Conservation (phyloP, 2,888 invertebrate genomes). For the Cabera pusaria region DNA sequence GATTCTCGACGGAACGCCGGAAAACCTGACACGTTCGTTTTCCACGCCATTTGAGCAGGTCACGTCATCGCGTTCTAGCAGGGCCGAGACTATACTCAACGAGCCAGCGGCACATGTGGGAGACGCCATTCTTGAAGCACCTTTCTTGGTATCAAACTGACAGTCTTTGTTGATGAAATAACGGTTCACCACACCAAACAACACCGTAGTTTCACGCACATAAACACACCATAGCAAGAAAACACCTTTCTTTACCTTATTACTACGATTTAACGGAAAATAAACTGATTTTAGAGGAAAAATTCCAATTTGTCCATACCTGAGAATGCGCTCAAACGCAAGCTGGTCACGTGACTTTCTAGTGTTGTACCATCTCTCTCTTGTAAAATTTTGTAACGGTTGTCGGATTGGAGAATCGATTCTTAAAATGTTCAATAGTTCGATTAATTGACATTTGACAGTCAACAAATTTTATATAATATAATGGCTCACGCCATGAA, state of each 20-base stretch:
- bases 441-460: no score
- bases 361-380: slow-evolving; percentile 60
- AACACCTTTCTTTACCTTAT: slow-evolving; percentile 66
- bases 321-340: slow-evolving; percentile 89
- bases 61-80: slow-evolving; percentile 70
- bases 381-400: slow-evolving; percentile 26
- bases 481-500: no score
- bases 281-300: slow-evolving; percentile 68
- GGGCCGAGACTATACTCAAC: slow-evolving; percentile 67
- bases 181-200: slow-evolving; percentile 64
- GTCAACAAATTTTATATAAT: no score
- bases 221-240: slow-evolving; percentile 52
- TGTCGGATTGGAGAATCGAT: no score
- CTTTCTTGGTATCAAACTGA: slow-evolving; percentile 86
- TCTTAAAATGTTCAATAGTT: no score
- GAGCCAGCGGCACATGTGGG: slow-evolving; percentile 86
- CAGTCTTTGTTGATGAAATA: slow-evolving; percentile 79
- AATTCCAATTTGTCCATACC: slow-evolving; percentile 83
- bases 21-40: slow-evolving; percentile 48
- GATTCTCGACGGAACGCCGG: slow-evolving; percentile 48
- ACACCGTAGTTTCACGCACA: slow-evolving; percentile 61
- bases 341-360: slow-evolving; percentile 86
- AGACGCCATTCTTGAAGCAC: slow-evolving; percentile 89
- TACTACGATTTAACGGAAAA: slow-evolving; percentile 60
- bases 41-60: slow-evolving; percentile 55